These are phyloP conservation scores for Muscicapa comitata DNA, from an alignment of 2,797 vertebrate genomes.

Conservation along the genomic window DNA sequence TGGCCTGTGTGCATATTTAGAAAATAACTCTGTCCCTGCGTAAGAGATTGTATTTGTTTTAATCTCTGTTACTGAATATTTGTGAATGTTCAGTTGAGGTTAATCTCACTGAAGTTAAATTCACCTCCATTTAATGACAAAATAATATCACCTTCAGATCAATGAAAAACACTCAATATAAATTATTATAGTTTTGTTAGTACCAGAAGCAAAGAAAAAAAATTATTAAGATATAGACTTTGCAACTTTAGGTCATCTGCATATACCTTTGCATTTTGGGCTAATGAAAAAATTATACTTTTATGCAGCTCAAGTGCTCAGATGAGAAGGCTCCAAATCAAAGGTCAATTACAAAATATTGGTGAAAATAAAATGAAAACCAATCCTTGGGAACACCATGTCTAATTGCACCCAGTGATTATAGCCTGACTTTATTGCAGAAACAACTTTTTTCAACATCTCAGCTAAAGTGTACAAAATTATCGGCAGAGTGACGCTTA, in stretches of 20 bases:
- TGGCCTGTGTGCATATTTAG: rapidly evolving
- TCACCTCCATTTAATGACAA: neutral
- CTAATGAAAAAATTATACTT: neutral
- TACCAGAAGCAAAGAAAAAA: neutral
- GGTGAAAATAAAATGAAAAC: neutral
- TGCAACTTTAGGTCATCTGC: neutral
- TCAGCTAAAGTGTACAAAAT: neutral
- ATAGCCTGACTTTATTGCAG: neutral
- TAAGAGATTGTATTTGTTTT: neutral
- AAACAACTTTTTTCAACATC: neutral
- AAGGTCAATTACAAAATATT: neutral
- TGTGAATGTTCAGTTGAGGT: neutral
- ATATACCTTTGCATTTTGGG: neutral
- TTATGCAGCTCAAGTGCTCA: neutral
- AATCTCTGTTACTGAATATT: neutral
- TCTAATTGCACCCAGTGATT: neutral
- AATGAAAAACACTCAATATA: neutral
- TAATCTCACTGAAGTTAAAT: neutral
- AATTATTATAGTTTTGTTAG: neutral
- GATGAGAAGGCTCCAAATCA: neutral
- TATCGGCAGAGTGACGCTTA: neutral
- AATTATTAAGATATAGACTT: neutral
- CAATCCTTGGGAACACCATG: neutral
- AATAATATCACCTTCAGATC: neutral
- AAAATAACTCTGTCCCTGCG: neutral